Conservation (phyloP, 2,797 vertebrate species). For the Takifugu ocellatus region DNA sequence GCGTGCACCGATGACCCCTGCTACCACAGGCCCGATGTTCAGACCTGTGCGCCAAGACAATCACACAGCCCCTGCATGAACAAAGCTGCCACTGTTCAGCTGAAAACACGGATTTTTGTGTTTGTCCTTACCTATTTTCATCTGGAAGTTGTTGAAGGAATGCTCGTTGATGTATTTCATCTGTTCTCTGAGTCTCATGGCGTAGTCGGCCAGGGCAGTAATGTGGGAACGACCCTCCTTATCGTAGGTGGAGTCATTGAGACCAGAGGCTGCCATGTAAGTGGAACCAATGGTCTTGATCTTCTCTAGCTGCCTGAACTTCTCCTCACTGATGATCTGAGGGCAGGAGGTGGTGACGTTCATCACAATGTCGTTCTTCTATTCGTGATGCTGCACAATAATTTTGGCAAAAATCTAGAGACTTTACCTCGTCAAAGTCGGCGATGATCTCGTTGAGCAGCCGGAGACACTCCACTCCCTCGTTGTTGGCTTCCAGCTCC, state of each 20-base stretch:
- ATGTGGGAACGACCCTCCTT: conserved; percentile 87
- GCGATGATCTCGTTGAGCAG: conserved; percentile 97
- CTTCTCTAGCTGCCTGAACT: conserved; percentile 92
- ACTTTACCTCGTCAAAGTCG: conserved; percentile 88
- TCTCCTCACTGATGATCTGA: conserved; percentile 93
- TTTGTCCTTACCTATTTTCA: conserved; percentile 86
- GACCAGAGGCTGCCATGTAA: conserved; percentile 92
- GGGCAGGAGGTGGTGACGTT: background rate
- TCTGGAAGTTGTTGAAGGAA: conserved; percentile 98
- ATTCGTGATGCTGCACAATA: background rate
- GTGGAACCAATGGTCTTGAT: conserved; percentile 96
- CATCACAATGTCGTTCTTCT: background rate
- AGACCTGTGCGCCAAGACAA: conserved; percentile 70
- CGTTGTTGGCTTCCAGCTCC: conserved; percentile 95
- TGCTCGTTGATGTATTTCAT: conserved; percentile 98
- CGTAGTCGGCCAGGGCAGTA: conserved; percentile 89
- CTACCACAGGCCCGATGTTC: conserved; percentile 93
- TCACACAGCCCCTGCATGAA: background rate
- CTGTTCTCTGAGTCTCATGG: conserved; percentile 94
- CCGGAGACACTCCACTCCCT: conserved; percentile 90
- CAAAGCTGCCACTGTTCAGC: background rate
- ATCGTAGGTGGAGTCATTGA: conserved; percentile 94
- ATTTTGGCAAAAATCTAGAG: background rate
- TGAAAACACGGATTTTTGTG: background rate
- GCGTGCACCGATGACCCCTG: conserved; percentile 89